Base-by-base conservation (phyloP, 2,113 vertebrate genomes). In the Phycodurus eques region DNA sequence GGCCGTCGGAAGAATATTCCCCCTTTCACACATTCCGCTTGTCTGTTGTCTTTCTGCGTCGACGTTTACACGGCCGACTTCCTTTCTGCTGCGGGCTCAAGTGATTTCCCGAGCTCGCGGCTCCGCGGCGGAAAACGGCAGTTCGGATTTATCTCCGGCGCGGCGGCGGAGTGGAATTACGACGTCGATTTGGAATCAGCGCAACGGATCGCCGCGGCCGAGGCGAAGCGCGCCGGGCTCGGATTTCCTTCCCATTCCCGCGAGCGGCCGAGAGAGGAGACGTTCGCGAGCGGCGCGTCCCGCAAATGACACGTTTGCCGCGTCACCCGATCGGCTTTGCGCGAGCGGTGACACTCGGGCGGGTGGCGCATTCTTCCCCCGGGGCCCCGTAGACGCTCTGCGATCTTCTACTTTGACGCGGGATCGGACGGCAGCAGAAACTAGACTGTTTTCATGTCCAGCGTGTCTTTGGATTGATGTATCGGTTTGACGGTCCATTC, bases 311-410 rank as follows among this genome's bases (percentile, higher is more conserved):
- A 89, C 86, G 84, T 84, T 83, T 87, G 88, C 49, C 17, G 84
- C 86, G 89, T 82, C 90, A 90, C 82, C 80, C 78, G 85, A 91
- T 83, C 78, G 72, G 87, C 82, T 83, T 85, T 89, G 83, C 86
- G 81, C 79, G 70, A 80, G 89, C 81, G 85, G 76, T 82, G 88
- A 85, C 79, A 66, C 76, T 88, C 73, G 69, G 73, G 81, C 63
- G 67, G 76, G 68, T 84, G 84, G 83, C 84, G 2, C 79, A 84
- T 82, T 90, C 78, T 72, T 85, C 82, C 63, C 79, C 5, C 44
- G 27, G 79, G 54, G 70, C 74, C 76, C 78, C 35, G 76, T 78
- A 78, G 81, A 71, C 70, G 60, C 70, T 72, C 33, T 44, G 8
- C 60, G 71, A 75, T 72, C 33, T 67, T 85, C 70, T 13, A 43